A percentile compares a stretch with the other conserved stretches of the same genome.
These are phyloP conservation scores for Puma concolor DNA, from an alignment of 2,113 vertebrate genomes.

Conservation along the genomic window DNA sequence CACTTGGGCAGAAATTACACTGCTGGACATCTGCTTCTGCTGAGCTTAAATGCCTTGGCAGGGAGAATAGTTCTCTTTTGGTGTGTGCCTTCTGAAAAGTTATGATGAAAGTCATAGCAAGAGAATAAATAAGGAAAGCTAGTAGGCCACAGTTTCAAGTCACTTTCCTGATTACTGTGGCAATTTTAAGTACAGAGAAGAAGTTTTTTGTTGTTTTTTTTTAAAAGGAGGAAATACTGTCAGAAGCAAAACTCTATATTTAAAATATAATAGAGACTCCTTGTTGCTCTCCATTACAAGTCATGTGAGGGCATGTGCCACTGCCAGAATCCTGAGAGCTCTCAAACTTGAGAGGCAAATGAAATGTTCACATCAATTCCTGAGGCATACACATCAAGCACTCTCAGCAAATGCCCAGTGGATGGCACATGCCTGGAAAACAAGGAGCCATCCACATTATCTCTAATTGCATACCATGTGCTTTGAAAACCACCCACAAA, in stretches of 20 bases:
- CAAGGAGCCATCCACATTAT: conserved; percentile 74
- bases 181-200: conserved; percentile 47
- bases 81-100: conserved; percentile 60
- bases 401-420: neutral
- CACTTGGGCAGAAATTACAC: conserved; percentile 55
- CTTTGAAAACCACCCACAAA: conserved; percentile 83
- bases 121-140: conserved; percentile 62
- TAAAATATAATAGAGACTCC: conserved; percentile 50
- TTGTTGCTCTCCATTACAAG: conserved; percentile 8
- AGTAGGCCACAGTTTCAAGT: neutral
- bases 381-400: neutral
- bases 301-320: neutral
- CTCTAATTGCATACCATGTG: conserved; percentile 78
- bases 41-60: conserved; percentile 60
- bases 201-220: neutral
- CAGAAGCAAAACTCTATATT: conserved; percentile 19
- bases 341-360: conserved; percentile 54
- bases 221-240: neutral
- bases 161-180: conserved; percentile 59
- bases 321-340: conserved; percentile 41
- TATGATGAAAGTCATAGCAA: conserved; percentile 65
- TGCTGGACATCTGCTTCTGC: conserved; percentile 66
- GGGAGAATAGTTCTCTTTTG: conserved; percentile 13
- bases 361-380: neutral
- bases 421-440: conserved; percentile 49